These are phyloP conservation scores for Acipenser ruthenus DNA, from an alignment of 2,797 vertebrate genomes.

Conservation along the genomic window DNA sequence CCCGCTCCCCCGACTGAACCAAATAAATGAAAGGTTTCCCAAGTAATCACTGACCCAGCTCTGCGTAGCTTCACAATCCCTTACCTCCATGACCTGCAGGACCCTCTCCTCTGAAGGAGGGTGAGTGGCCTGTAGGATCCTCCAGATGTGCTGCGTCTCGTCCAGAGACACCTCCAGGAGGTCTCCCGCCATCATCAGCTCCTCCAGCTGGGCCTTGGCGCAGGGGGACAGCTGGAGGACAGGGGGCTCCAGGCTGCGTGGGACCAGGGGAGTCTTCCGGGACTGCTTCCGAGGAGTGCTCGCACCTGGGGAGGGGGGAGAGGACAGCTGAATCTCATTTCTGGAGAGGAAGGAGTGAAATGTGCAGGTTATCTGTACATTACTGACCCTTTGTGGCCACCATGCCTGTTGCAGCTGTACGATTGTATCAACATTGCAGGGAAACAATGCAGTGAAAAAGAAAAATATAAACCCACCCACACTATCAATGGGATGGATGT, in stretches of 20 bases:
- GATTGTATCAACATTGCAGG: too few relatives aligned
- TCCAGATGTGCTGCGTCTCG: conserved; percentile 97
- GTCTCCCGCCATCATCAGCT: conserved; percentile 97
- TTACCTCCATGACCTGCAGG: conserved; percentile 92
- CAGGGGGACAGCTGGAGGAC: conserved; percentile 83
- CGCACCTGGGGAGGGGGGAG: conserved; percentile 53
- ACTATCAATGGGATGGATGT: too few relatives aligned
- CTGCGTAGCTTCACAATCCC: background rate
- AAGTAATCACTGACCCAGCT: background rate
- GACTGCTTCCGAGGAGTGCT: conserved; percentile 87
- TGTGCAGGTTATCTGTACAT: background rate
- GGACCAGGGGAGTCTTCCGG: conserved; percentile 88
- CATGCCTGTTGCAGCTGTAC: too few relatives aligned
- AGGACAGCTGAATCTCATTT: background rate
- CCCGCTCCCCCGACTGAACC: too few relatives aligned
- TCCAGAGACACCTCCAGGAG: conserved; percentile 93
- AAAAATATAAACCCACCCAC: too few relatives aligned
- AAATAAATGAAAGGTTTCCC: too few relatives aligned
- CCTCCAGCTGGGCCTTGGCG: conserved; percentile 88
- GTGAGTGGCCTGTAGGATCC: conserved; percentile 94
- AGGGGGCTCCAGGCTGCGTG: conserved; percentile 89
- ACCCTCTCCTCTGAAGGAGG: conserved; percentile 92
- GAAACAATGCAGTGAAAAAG: too few relatives aligned
- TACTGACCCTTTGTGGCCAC: background rate
- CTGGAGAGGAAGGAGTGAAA: background rate